Evolutionary conservation across 2,888 invertebrate species (phyloP), one percentile per base, ranked within the genome.

Genomic region (Tillus elongatus): DNA sequence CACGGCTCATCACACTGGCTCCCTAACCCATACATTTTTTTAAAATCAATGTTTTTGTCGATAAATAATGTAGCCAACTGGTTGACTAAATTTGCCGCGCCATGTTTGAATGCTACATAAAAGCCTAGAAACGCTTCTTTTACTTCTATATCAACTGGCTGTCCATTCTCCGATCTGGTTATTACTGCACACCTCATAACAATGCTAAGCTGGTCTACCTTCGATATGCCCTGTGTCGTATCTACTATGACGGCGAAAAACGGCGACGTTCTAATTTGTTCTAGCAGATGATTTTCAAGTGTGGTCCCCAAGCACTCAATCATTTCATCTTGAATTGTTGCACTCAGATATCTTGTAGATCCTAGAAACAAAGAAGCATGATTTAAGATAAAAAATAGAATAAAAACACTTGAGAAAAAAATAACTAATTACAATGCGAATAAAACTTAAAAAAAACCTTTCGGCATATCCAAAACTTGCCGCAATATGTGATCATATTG

Each of bases 201-300:
- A 43, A 50, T 51, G 42, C 54, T 54, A 40, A 57, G 42, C 38
- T 54, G 52, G 45, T 56, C 52, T 41, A 50, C 47, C 37, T 57
- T 56, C 27, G 50, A 46, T 46, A 52, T 53, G 39, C n/a, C n/a
- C n/a, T n/a, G n/a, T n/a, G n/a, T n/a, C n/a, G n/a, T n/a, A n/a
- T n/a, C n/a, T n/a, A n/a, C n/a, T 51, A 12, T 12, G 13, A 31
- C 13, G 31, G 6, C 31, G 15, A 41, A 46, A 49, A 52, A 53
- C 41, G 51, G 45, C 45, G 51, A 51, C 40, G 47, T 42, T 36
- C 45, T 51, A 46, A 52, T 51, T 45, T 43, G 42, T 33, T 41
- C 43, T 37, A 47, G 41, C 28, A 52, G 40, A 42, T 46, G 43
- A 33, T n/a, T 43, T 44, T 47, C 46, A 27, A 49, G 45, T 41